Evolutionary conservation across 2,888 invertebrate genomes (phyloP).

Genomic region (Tachina lurida): DNA sequence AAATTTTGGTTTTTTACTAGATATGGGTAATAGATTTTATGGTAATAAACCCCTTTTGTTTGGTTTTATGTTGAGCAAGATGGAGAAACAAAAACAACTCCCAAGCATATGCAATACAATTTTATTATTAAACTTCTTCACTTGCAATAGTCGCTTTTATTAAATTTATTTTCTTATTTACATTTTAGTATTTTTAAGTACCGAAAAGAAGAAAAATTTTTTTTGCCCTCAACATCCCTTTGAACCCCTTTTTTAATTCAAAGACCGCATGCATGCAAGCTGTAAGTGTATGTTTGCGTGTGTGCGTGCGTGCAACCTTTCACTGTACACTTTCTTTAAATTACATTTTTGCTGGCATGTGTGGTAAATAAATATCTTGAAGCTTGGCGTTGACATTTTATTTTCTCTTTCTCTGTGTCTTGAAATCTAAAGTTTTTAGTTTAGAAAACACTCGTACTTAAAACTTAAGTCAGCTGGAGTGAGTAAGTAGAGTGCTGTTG

Average conservation of each 20-base stretch:
- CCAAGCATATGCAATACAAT: constrained; percentile 42
- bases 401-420: constrained; percentile 38
- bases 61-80: not conserved
- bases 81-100: constrained; percentile 13
- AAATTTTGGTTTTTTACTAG: not conserved
- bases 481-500: not conserved
- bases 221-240: constrained; percentile 2
- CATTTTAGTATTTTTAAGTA: constrained; percentile 25
- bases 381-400: constrained; percentile 59
- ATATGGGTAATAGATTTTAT: constrained; percentile 60
- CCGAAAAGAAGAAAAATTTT: not conserved
- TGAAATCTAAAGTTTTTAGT: constrained; percentile 39
- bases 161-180: constrained; percentile 22
- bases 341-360: constrained; percentile 34
- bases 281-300: not conserved
- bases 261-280: not conserved
- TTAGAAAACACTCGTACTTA: constrained; percentile 14
- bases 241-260: not conserved
- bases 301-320: not conserved
- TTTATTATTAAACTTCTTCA: constrained; percentile 23
- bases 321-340: constrained; percentile 10
- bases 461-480: constrained; percentile 19
- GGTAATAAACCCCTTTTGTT: constrained; percentile 51
- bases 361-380: constrained; percentile 22
- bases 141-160: constrained; percentile 21